phyloP scores from a whole-genome alignment of 2,888 invertebrate genomes.

The Liodrosophila aerea region DNA sequence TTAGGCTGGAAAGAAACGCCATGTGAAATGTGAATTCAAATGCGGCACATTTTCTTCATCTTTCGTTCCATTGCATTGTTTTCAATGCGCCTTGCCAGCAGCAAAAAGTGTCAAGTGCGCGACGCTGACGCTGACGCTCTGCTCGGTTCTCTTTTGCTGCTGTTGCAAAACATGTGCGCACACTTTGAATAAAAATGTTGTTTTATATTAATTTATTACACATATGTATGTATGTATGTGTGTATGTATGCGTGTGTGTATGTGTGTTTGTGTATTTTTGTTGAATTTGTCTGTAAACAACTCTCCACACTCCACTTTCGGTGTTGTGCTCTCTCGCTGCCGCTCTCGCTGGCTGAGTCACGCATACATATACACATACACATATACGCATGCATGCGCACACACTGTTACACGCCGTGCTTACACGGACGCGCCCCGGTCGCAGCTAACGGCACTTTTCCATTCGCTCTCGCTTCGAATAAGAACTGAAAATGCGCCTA shows the following conservation, averaged over 20 bases:
- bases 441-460: slow-evolving; percentile 67
- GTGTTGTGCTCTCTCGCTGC: slow-evolving; percentile 4
- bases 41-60: slow-evolving; percentile 36
- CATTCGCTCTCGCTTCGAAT: slow-evolving; percentile 10
- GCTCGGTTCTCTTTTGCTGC: slow-evolving; percentile 15
- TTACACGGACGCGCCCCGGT: slow-evolving; percentile 72
- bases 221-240: slow-evolving; percentile 5
- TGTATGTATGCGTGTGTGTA: slow-evolving; percentile 7
- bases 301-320: slow-evolving; percentile 28
- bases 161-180: slow-evolving; percentile 54
- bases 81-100: slow-evolving; percentile 16
- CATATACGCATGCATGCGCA: slow-evolving; percentile 40
- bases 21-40: slow-evolving; percentile 37
- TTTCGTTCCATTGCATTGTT: slow-evolving; percentile 50
- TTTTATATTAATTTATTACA: neutral
- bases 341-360: slow-evolving; percentile 36
- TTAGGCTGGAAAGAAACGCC: slow-evolving; percentile 22
- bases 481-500: too few species aligned
- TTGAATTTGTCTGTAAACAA: slow-evolving; percentile 42
- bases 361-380: slow-evolving; percentile 56
- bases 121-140: slow-evolving; percentile 16
- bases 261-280: slow-evolving; percentile 18
- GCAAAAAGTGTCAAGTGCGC: slow-evolving; percentile 62
- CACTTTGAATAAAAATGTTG: slow-evolving; percentile 32
- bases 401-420: slow-evolving; percentile 26